Conservation (phyloP, 1,140 invertebrate genomes). For the Reticulitermes speratus region DNA sequence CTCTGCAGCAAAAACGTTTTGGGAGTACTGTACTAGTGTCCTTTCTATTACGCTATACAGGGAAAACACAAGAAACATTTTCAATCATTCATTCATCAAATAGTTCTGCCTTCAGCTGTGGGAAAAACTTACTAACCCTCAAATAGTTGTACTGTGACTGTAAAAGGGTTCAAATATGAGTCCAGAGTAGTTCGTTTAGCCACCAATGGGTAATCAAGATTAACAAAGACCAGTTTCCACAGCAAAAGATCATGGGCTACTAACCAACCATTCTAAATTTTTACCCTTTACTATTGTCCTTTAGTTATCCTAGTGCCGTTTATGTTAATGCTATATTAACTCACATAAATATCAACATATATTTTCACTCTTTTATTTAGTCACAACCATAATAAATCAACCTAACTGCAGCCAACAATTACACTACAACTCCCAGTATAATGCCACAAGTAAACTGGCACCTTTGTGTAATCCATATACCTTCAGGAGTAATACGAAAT, state of each 20-base stretch:
- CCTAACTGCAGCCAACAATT: not conserved
- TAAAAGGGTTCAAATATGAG: not conserved
- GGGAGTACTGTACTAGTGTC: too few species aligned
- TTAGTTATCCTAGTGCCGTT: not conserved
- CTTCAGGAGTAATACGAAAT: not conserved
- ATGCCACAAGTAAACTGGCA: not conserved
- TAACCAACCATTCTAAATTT: not conserved
- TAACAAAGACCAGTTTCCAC: not conserved
- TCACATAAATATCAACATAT: not conserved
- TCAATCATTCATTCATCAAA: too few species aligned
- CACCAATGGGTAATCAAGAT: not conserved
- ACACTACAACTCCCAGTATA: not conserved
- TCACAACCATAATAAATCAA: slow-evolving; percentile 1
- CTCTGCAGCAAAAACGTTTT: too few species aligned
- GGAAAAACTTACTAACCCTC: too few species aligned
- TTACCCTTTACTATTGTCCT: not conserved
- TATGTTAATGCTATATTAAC: not conserved
- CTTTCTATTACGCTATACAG: too few species aligned
- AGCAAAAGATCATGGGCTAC: not conserved
- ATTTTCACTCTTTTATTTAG: not conserved
- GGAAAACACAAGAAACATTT: too few species aligned
- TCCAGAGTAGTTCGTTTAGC: not conserved
- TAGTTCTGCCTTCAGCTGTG: too few species aligned
- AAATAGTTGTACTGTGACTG: too few species aligned
- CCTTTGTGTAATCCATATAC: not conserved